Conservation (phyloP, 1,140 invertebrate species). For the Drosophila jambulina region DNA sequence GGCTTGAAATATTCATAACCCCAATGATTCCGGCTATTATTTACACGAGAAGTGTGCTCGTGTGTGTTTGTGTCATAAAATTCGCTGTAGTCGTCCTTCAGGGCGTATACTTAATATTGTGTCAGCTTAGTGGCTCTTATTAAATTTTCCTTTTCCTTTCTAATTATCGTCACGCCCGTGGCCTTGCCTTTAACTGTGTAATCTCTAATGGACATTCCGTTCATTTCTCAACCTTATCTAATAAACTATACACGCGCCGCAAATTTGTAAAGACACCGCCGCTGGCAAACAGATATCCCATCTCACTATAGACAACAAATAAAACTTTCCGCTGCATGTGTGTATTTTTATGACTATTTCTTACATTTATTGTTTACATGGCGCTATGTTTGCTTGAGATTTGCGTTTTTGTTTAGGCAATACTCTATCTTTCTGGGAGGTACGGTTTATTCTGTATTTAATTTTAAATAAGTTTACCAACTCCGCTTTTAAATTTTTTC, state of each 20-base stretch:
- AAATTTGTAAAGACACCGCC: conserved; percentile 43
- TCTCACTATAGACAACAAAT: conserved; percentile 13
- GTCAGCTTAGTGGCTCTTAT: neutral
- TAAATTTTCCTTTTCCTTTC: conserved; percentile 29
- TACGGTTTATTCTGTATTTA: too few species aligned
- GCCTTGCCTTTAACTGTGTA: conserved; percentile 14
- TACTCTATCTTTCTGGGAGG: conserved; percentile 4
- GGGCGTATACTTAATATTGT: conserved; percentile 51
- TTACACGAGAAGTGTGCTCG: neutral
- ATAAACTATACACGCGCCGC: conserved; percentile 64
- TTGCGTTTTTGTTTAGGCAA: conserved; percentile 30
- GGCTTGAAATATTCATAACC: conserved; percentile 49
- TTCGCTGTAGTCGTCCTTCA: neutral
- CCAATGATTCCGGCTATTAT: conserved; percentile 27
- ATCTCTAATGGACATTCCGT: conserved; percentile 47
- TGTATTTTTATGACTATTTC: conserved; percentile 44
- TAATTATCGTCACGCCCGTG: conserved; percentile 15
- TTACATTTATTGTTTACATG: conserved; percentile 47
- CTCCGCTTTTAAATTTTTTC: too few species aligned
- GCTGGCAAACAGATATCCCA: conserved; percentile 25
- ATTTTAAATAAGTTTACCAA: too few species aligned
- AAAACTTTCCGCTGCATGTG: conserved; percentile 63
- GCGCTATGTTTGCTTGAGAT: conserved; percentile 34
- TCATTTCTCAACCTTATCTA: conserved; percentile 52
- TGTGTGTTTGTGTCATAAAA: neutral